These are phyloP conservation scores for Naso thynnoides DNA, from an alignment of 2,797 vertebrate species.

Conservation along the genomic window DNA sequence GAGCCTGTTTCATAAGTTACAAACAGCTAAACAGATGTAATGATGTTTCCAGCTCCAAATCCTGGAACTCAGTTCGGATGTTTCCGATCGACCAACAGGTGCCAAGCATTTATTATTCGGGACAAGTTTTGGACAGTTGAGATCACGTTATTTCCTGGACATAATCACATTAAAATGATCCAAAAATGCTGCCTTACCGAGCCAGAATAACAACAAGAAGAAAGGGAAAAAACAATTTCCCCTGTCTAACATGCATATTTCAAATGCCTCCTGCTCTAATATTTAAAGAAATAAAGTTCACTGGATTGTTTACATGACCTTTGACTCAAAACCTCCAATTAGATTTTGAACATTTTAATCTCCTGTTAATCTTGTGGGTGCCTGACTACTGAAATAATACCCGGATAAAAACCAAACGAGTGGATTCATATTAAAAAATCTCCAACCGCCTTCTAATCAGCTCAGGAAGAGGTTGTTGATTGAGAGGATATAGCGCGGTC, in stretches of 20 bases:
- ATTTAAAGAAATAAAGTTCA: conserved; percentile 52
- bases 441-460: conserved; percentile 67
- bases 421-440: conserved; percentile 73
- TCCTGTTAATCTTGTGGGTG: conserved; percentile 54
- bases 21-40: conserved; percentile 50
- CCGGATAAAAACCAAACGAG: conserved; percentile 69
- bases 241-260: conserved; percentile 49
- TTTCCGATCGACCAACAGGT: conserved; percentile 42
- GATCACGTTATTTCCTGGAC: conserved; percentile 36
- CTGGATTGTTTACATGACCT: conserved; percentile 39
- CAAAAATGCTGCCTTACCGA: conserved; percentile 7
- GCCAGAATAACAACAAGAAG: conserved; percentile 26
- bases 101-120: conserved; percentile 47
- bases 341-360: conserved; percentile 61
- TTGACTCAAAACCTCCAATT: conserved; percentile 68
- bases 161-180: conserved; percentile 6
- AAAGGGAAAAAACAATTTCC: conserved; percentile 26
- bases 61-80: conserved; percentile 39
- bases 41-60: conserved; percentile 57
- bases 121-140: conserved; percentile 30
- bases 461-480: conserved; percentile 70
- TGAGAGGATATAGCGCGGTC: conserved; percentile 58
- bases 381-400: conserved; percentile 66
- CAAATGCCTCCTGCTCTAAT: conserved; percentile 49
- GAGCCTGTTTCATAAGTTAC: conserved; percentile 6